A percentile compares a stretch with the other conserved stretches of the same genome.
phyloP scores from a whole-genome alignment of 2,888 invertebrate genomes.

The Clusia tigrina region DNA sequence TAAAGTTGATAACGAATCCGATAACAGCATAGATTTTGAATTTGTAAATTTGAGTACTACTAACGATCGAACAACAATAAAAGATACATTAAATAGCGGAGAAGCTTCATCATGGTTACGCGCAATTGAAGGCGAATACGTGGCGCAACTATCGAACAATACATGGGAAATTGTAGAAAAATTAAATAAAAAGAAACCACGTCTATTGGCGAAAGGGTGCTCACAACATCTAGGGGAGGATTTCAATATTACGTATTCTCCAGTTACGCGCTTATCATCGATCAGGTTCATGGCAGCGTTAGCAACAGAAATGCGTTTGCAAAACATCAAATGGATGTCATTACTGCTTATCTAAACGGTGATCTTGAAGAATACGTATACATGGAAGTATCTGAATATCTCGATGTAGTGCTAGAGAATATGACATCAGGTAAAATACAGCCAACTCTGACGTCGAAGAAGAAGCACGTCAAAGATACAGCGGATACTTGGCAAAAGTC shows the following conservation, averaged over 20 bases:
- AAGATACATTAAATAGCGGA: background rate
- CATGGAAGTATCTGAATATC: too few relatives aligned
- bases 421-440: background rate
- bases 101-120: conserved; percentile 23
- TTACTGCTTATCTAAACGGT: conserved; percentile 33
- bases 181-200: conserved; percentile 29
- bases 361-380: too few relatives aligned
- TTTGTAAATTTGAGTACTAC: background rate
- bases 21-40: background rate
- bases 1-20: background rate
- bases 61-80: background rate
- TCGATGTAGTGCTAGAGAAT: background rate
- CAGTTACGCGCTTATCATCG: conserved; percentile 29
- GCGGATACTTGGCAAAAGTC: background rate
- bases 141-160: conserved; percentile 30
- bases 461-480: background rate
- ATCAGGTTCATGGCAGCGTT: conserved; percentile 27
- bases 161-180: conserved; percentile 35
- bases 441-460: too few relatives aligned
- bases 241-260: conserved; percentile 30
- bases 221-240: conserved; percentile 32
- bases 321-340: conserved; percentile 33
- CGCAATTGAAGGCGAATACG: conserved; percentile 33
- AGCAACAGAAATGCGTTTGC: conserved; percentile 23
- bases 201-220: conserved; percentile 37